Percentiles rank a stretch among this genome's conserved stretches.
Evolutionary conservation across 2,113 vertebrate genomes (phyloP).

Genomic region (Gila orcuttii): DNA sequence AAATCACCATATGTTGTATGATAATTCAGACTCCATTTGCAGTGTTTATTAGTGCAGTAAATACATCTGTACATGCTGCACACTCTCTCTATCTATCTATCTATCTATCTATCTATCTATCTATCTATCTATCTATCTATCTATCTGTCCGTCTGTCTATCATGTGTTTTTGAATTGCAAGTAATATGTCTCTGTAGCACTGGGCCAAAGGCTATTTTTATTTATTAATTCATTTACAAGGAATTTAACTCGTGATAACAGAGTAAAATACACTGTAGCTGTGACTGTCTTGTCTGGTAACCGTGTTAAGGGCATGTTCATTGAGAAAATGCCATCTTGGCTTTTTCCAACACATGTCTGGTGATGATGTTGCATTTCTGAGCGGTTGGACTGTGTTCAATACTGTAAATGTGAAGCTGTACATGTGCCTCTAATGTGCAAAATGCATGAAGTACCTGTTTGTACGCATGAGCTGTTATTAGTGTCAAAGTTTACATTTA

Average conservation of each 20-base stretch:
- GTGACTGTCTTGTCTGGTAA: conserved; percentile 23
- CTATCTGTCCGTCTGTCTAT: not conserved
- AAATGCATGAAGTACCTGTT: conserved; percentile 53
- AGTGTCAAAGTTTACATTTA: conserved; percentile 47
- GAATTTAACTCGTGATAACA: not conserved
- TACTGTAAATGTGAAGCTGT: conserved; percentile 45
- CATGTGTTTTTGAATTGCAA: conserved; percentile 6
- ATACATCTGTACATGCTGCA: not conserved
- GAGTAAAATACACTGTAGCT: not conserved
- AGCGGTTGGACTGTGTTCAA: conserved; percentile 36
- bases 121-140: not conserved
- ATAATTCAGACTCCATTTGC: conserved; percentile 7
- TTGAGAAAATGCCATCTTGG: not conserved
- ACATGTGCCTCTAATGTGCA: conserved; percentile 51
- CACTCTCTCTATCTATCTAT: not conserved
- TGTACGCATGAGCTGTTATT: conserved; percentile 54
- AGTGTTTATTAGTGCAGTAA: not conserved
- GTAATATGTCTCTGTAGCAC: not conserved
- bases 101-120: not conserved
- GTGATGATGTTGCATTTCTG: conserved; percentile 22
- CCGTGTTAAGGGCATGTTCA: not conserved
- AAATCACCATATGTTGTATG: not conserved
- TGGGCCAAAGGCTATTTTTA: conserved; percentile 10
- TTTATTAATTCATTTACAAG: conserved; percentile 8
- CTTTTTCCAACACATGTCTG: not conserved